Conservation (phyloP, 2,113 vertebrate genomes). For the Centrocercus urophasianus region DNA sequence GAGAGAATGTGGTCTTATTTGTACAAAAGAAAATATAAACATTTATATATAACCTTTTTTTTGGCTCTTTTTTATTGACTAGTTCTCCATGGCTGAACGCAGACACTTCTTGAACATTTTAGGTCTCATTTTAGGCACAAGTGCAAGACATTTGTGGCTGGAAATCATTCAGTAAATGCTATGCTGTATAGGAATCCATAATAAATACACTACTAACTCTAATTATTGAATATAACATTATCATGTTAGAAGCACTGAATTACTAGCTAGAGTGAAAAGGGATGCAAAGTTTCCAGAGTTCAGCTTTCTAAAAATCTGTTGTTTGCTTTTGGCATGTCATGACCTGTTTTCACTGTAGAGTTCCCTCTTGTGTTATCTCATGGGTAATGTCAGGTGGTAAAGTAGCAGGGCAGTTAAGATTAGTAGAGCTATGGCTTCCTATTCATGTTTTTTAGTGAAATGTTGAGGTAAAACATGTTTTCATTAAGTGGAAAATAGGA, state of each 20-base stretch:
- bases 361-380: neutral
- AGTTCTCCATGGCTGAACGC: neutral
- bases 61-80: neutral
- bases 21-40: neutral
- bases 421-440: neutral
- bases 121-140: neutral
- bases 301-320: rapidly evolving
- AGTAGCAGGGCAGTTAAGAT: neutral
- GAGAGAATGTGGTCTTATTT: neutral
- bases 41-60: neutral
- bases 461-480: neutral
- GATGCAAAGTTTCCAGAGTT: neutral
- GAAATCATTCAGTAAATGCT: neutral
- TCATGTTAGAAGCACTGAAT: neutral
- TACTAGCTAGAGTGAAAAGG: neutral
- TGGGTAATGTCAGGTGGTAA: neutral
- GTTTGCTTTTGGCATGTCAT: neutral
- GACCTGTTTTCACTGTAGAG: neutral
- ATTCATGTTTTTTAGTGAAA: neutral
- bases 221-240: neutral
- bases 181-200: neutral
- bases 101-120: neutral
- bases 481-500: neutral
- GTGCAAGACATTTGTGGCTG: neutral
- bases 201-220: neutral